Conservation (phyloP, 2,888 invertebrate species). For the Deilephila elpenor region DNA sequence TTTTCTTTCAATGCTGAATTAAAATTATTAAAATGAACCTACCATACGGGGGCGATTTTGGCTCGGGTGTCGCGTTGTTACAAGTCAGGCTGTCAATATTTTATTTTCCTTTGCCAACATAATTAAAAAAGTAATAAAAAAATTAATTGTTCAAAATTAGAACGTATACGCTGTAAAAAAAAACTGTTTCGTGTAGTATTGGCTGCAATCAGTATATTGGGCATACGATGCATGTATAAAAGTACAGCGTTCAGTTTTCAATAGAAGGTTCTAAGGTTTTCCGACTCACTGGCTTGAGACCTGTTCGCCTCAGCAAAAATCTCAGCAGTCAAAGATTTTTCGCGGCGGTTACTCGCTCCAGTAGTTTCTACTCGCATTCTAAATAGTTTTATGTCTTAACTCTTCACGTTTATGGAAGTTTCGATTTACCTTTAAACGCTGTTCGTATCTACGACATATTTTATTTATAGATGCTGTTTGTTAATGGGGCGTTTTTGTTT, state of each 20-base stretch:
- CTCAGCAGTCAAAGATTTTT: constrained; percentile 58
- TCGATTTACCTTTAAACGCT: too few relatives aligned
- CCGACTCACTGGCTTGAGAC: constrained; percentile 49
- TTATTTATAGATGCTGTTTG: too few relatives aligned
- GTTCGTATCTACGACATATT: too few relatives aligned
- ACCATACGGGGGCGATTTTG: too few relatives aligned
- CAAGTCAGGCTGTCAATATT: background rate
- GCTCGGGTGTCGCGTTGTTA: too few relatives aligned
- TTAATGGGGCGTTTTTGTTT: too few relatives aligned
- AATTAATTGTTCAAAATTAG: background rate
- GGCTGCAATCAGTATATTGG: constrained; percentile 23
- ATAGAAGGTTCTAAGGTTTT: constrained; percentile 42
- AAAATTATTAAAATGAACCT: too few relatives aligned
- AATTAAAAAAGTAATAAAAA: background rate
- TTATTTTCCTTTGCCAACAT: background rate
- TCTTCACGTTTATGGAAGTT: background rate
- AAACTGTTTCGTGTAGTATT: background rate
- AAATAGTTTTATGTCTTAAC: background rate
- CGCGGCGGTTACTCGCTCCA: constrained; percentile 42
- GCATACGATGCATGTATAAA: constrained; percentile 34
- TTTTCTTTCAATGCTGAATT: too few relatives aligned
- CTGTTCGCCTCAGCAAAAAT: constrained; percentile 47
- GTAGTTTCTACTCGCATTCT: constrained; percentile 28
- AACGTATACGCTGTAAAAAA: background rate
- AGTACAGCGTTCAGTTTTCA: constrained; percentile 10